Base-by-base conservation (phyloP, 2,113 vertebrate genomes). In the Pagrus major region DNA sequence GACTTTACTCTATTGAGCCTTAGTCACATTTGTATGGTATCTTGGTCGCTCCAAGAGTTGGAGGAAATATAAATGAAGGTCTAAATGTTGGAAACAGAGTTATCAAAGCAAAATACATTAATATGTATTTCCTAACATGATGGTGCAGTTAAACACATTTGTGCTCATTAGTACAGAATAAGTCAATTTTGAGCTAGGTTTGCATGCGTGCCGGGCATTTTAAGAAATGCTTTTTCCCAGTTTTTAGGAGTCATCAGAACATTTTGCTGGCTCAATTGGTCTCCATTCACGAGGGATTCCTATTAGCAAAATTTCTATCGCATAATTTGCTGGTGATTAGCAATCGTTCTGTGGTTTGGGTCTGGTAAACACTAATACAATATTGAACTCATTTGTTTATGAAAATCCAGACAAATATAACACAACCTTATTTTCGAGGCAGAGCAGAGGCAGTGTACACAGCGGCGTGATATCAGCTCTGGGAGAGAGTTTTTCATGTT, bases 241-340 rank as follows among this genome's bases (percentile, higher is more conserved):
- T 14, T 64, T 55, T 73, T 27, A 20, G 42, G 18, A 56, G 49
- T 76, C 31, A 58, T 80, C 51, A 39, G 12, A 69, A 69, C 56
- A 78, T 79, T 46, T 71, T 49, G 31, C 71, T 75, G 67, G 59
- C 64, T 78, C 23, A 67, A 66, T 58, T 46, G 27, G 44, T 39
- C 23, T 79, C 51, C 18, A 20, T 47, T 55, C 44, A 55, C 23
- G 2, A 56, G 67, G 67, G 67, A 72, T 47, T 76, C n/a, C 8
- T 72, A 42, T 63, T 20, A 35, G 61, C n/a, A n/a, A 44, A 6
- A 60, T 39, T 81, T 44, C 6, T 72, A 18, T 27, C 61, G 67
- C 54, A 81, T 73, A 42, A 52, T 65, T 31, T 73, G 21, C 42
- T 44, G 58, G 12, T 77, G 68, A 73, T 81, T 73, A 78, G 55